Conservation (phyloP, 2,888 invertebrate species). For the Mechanitis messenoides region DNA sequence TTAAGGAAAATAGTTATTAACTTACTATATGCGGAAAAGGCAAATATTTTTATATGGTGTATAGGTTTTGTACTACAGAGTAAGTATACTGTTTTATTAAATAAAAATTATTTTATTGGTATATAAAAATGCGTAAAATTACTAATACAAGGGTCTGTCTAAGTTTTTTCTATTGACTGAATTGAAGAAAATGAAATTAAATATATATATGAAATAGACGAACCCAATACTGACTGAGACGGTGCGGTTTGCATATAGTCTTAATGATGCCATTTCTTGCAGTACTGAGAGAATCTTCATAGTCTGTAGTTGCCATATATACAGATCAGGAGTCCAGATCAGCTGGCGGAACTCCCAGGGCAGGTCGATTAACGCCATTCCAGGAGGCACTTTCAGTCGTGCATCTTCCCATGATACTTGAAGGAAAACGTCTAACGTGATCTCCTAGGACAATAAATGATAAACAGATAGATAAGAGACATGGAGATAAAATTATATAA, state of each 20-base stretch:
- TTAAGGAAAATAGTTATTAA: too few species aligned
- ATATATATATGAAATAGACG: conserved; percentile 37
- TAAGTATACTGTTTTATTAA: too few species aligned
- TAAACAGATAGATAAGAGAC: background rate
- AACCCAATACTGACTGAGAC: conserved; percentile 81
- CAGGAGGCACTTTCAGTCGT: conserved; percentile 64
- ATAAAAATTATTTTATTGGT: too few species aligned
- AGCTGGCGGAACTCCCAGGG: conserved; percentile 79
- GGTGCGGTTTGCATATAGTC: conserved; percentile 78
- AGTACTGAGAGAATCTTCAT: conserved; percentile 78
- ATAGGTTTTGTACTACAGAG: too few species aligned
- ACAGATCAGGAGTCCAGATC: conserved; percentile 79
- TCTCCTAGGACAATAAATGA: conserved; percentile 64
- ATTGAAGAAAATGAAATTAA: background rate
- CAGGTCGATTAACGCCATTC: conserved; percentile 73
- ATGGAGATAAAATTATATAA: too few species aligned
- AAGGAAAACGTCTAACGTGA: conserved; percentile 79
- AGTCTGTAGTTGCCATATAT: conserved; percentile 79
- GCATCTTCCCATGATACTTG: conserved; percentile 80
- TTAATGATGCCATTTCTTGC: conserved; percentile 79
- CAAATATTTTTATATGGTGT: too few species aligned
- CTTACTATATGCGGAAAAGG: too few species aligned
- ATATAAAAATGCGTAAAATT: too few species aligned
- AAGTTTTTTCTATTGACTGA: background rate
- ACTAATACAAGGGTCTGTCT: too few species aligned